Percentiles rank a stretch among this genome's conserved stretches.
These are phyloP conservation scores for Papilio xuthus DNA, from an alignment of 1,140 invertebrate genomes.

Conservation along the genomic window DNA sequence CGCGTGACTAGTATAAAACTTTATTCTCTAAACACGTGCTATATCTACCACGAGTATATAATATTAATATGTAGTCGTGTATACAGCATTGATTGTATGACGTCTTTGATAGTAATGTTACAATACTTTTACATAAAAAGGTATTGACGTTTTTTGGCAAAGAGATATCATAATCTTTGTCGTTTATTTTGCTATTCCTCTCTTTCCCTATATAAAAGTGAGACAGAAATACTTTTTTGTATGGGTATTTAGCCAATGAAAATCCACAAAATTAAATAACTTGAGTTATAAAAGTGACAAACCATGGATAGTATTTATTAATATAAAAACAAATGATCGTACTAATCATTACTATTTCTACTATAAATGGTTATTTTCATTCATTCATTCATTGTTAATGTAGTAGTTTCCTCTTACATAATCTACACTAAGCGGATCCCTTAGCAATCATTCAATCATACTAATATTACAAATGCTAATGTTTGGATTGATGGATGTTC, in stretches of 20 bases:
- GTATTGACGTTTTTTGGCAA: no score
- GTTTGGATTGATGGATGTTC: no score
- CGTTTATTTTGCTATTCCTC: no score
- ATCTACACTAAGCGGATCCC: no score
- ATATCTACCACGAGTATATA: slow-evolving; percentile 3
- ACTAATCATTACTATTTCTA: background rate
- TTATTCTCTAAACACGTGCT: background rate
- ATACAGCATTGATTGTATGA: background rate
- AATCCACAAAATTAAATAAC: no score
- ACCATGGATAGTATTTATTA: background rate
- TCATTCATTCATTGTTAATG: no score
- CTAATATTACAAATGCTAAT: no score
- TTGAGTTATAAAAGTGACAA: background rate
- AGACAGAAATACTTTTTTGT: no score
- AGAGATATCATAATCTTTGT: no score
- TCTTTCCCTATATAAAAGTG: no score
- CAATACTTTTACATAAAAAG: no score
- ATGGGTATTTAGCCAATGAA: no score
- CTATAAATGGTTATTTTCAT: background rate
- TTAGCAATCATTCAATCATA: background rate
- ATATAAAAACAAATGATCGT: background rate
- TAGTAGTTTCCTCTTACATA: background rate
- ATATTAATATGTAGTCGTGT: background rate
- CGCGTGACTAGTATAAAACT: slow-evolving; percentile 1
- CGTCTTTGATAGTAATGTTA: background rate